Conservation (phyloP, 1,140 invertebrate species). For the Drosophila pandora region DNA sequence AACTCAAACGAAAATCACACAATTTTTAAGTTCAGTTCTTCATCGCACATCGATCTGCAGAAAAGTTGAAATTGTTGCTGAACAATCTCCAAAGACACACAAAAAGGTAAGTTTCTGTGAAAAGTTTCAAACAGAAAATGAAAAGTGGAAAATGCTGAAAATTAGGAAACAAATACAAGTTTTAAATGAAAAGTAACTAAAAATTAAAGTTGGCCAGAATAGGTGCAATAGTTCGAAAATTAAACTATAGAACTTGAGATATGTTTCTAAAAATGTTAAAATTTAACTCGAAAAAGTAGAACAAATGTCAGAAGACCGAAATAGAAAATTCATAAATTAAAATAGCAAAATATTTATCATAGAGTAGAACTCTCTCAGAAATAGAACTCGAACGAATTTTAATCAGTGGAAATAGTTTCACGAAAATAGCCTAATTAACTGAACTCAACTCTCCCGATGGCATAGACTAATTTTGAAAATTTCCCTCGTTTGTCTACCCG, state of each 20-base stretch:
- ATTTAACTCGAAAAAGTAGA: background rate
- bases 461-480: conserved; percentile 35
- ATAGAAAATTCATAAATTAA: conserved; percentile 14
- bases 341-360: conserved; percentile 27
- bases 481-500: conserved; percentile 38
- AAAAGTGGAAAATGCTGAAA: conserved; percentile 4
- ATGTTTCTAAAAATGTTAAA: background rate
- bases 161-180: conserved; percentile 1
- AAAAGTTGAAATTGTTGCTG: conserved; percentile 31
- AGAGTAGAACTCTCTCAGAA: conserved; percentile 7
- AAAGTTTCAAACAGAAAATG: conserved; percentile 5
- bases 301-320: background rate
- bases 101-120: conserved; percentile 43
- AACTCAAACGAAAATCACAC: conserved; percentile 23
- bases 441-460: conserved; percentile 1
- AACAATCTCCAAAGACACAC: conserved; percentile 26
- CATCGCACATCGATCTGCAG: conserved; percentile 5
- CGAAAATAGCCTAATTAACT: conserved; percentile 52
- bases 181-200: background rate
- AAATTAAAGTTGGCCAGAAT: background rate
- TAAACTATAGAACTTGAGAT: background rate
- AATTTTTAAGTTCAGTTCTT: conserved; percentile 31
- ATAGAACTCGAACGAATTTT: conserved; percentile 14
- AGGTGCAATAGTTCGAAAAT: background rate
- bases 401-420: conserved; percentile 32